phyloP scores from a whole-genome alignment of 2,888 invertebrate species.

The Thera britannica region DNA sequence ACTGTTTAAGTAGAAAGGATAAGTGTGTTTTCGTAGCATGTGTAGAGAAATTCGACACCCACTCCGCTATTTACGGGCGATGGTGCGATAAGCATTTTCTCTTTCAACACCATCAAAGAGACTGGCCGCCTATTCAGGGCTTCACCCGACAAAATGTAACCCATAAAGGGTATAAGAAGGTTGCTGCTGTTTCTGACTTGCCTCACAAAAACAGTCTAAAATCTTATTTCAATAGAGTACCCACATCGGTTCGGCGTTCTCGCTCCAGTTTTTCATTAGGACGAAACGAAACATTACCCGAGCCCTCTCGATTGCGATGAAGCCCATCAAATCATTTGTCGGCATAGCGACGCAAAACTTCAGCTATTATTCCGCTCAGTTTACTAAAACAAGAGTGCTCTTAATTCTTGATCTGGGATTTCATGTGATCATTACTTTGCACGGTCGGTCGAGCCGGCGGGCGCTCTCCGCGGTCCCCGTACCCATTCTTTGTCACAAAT shows the following conservation, averaged over 20 bases:
- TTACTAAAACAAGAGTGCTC: constrained; percentile 77
- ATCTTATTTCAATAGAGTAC: constrained; percentile 56
- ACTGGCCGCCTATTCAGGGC: constrained; percentile 77
- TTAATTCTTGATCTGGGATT: constrained; percentile 78
- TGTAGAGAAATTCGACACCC: constrained; percentile 80
- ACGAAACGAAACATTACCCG: constrained; percentile 68
- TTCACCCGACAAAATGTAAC: constrained; percentile 72
- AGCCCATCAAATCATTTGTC: constrained; percentile 78
- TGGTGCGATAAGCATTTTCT: constrained; percentile 82
- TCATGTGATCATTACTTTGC: constrained; percentile 73
- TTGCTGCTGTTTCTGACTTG: constrained; percentile 66
- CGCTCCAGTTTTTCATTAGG: constrained; percentile 59
- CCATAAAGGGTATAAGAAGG: constrained; percentile 72
- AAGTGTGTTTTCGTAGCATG: constrained; percentile 79
- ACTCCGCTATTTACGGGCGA: constrained; percentile 79
- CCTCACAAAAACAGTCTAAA: constrained; percentile 59
- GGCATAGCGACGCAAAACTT: constrained; percentile 74
- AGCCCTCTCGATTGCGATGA: constrained; percentile 65
- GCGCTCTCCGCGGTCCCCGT: constrained; percentile 49
- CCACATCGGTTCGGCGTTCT: constrained; percentile 43
- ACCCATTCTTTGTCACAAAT: constrained; percentile 62
- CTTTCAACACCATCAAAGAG: constrained; percentile 81
- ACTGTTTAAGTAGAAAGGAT: constrained; percentile 80
- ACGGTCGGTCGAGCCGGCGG: constrained; percentile 64
- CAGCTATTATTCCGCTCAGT: constrained; percentile 77